These are phyloP conservation scores for Eumeta japonica DNA, from an alignment of 1,140 invertebrate species.

Conservation along the genomic window DNA sequence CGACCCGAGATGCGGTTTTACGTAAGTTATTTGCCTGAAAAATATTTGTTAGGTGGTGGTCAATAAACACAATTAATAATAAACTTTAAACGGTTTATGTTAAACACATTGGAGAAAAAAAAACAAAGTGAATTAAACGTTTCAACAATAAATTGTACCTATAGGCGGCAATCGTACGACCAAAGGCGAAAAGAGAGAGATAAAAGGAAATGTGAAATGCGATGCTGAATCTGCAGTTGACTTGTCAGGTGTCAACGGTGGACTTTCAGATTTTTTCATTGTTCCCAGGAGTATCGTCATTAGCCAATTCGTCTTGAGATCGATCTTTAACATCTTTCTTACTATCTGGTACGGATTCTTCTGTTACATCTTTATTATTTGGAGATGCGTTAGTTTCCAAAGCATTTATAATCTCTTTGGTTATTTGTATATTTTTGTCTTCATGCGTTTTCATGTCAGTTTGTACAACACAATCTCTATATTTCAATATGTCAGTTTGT, in stretches of 20 bases:
- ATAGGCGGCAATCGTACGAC: constrained; percentile 48
- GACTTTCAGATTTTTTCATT: constrained; percentile 43
- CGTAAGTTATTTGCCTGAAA: constrained; percentile 77
- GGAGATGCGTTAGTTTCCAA: too few relatives aligned
- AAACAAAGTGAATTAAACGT: constrained; percentile 19
- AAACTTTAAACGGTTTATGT: constrained; percentile 2
- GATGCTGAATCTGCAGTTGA: constrained; percentile 17
- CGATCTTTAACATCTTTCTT: too few relatives aligned
- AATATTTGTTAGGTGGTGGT: constrained; percentile 41
- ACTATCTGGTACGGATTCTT: neutral
- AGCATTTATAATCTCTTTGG: constrained; percentile 7
- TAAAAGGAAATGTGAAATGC: constrained; percentile 36
- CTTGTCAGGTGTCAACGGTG: constrained; percentile 44
- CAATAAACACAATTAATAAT: constrained; percentile 2
- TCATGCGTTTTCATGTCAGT: constrained; percentile 16
- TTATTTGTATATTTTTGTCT: constrained; percentile 24
- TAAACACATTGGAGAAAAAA: constrained; percentile 7
- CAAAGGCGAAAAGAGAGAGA: constrained; percentile 48
- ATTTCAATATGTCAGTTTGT: constrained; percentile 38
- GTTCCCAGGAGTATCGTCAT: too few relatives aligned
- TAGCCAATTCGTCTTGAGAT: too few relatives aligned
- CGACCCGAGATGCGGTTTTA: constrained; percentile 82
- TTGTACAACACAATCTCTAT: constrained; percentile 23
- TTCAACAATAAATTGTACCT: constrained; percentile 40
- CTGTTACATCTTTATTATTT: constrained; percentile 3